Percentiles rank a stretch among this genome's conserved stretches.
Evolutionary conservation across 35 echinoderm and acorn worm species (phyloP).

Genomic region (Anneissia japonica): DNA sequence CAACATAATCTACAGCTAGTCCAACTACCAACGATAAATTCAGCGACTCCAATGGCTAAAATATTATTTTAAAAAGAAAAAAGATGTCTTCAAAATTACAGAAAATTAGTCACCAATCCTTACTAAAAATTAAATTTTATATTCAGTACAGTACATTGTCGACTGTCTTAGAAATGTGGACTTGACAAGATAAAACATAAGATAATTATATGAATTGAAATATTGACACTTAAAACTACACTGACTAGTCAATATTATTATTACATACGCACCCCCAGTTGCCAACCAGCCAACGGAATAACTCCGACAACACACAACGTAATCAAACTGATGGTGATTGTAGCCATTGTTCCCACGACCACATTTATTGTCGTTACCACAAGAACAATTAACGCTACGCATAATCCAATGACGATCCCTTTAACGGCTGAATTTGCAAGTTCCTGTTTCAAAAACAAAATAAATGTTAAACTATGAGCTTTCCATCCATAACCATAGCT

Average conservation of each 20-base stretch:
- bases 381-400: background rate
- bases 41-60: background rate
- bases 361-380: background rate
- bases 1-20: conserved; percentile 1
- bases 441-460: no score
- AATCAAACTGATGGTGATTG: background rate
- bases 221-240: background rate
- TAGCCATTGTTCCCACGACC: background rate
- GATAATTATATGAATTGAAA: no score
- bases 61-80: no score
- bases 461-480: no score
- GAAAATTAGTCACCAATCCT: no score
- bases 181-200: no score
- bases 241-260: background rate
- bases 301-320: background rate
- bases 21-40: conserved; percentile 1
- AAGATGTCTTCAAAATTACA: no score
- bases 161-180: no score
- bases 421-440: background rate
- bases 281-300: background rate
- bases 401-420: background rate
- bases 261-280: background rate
- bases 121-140: no score
- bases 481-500: no score
- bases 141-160: no score